These are phyloP conservation scores for Cyphomyrus discorhynchus DNA, from an alignment of 2,113 vertebrate species.

Conservation along the genomic window DNA sequence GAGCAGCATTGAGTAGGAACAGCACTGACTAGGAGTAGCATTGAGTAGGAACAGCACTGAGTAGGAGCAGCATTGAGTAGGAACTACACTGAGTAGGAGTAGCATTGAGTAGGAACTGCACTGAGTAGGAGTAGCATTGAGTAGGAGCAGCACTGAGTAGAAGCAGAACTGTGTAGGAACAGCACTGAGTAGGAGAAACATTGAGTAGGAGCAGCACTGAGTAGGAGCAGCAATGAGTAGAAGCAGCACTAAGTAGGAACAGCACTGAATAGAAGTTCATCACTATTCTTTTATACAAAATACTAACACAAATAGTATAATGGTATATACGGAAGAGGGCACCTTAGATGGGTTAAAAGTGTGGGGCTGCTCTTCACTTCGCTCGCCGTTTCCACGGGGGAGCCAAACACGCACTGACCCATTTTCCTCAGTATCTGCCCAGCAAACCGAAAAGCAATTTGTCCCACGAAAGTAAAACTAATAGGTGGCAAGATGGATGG, in stretches of 20 bases:
- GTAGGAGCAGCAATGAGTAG: neutral
- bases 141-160: too few species aligned
- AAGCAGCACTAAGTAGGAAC: neutral
- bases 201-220: too few species aligned
- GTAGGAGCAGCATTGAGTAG: too few species aligned
- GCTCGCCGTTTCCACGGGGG: neutral
- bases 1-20: too few species aligned
- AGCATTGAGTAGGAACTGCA: too few species aligned
- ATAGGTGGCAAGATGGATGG: conserved; percentile 67
- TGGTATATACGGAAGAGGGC: too few species aligned
- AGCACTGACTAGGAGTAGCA: too few species aligned
- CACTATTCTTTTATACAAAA: neutral
- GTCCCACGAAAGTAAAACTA: conserved; percentile 54
- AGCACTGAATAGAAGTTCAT: too few species aligned
- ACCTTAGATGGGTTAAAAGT: neutral
- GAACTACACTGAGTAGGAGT: too few species aligned
- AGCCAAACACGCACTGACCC: conserved; percentile 56
- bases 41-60: too few species aligned
- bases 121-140: neutral
- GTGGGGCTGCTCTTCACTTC: neutral
- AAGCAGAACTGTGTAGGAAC: too few species aligned
- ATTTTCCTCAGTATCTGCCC: conserved; percentile 53
- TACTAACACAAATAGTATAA: neutral
- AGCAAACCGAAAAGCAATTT: conserved; percentile 48
- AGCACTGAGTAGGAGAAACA: neutral